Evolutionary conservation across 2,113 vertebrate genomes (phyloP).

Genomic region (Myanophis thanlyinensis): DNA sequence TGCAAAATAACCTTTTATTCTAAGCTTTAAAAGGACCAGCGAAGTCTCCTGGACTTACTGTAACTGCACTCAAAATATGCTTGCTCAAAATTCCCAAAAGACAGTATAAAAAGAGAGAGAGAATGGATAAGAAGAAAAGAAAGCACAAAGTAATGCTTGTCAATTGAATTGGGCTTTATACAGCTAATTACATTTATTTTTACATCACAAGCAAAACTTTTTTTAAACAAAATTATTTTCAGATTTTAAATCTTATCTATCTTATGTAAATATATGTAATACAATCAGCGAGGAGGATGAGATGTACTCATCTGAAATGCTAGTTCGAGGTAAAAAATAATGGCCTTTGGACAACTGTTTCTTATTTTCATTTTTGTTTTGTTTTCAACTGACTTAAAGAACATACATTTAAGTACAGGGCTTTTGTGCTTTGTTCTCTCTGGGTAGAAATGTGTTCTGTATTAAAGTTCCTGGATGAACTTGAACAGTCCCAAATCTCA

Average conservation of each 20-base stretch:
- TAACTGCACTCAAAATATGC: neutral
- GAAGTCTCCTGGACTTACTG: neutral
- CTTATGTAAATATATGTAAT: neutral
- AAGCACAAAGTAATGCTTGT: neutral
- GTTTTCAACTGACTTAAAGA: slow-evolving; percentile 75
- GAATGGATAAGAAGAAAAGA: neutral
- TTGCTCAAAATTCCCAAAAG: neutral
- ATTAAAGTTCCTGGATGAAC: slow-evolving; percentile 73
- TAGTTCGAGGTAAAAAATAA: slow-evolving; percentile 60
- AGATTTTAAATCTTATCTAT: neutral
- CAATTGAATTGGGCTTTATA: neutral
- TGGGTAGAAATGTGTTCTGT: slow-evolving; percentile 75
- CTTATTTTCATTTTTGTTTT: slow-evolving; percentile 78
- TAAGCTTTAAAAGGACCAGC: neutral
- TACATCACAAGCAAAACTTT: neutral
- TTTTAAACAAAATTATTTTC: neutral
- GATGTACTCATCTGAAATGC: slow-evolving; percentile 48
- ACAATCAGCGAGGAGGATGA: neutral
- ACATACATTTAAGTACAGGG: slow-evolving; percentile 76
- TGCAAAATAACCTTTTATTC: neutral
- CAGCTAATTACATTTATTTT: neutral
- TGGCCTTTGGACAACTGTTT: slow-evolving; percentile 69
- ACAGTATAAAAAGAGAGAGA: neutral
- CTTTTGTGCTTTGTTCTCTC: slow-evolving; percentile 79
- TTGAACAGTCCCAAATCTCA: slow-evolving; percentile 68